Conservation (phyloP, 2,113 vertebrate species). For the Oceanodroma tethys region DNA sequence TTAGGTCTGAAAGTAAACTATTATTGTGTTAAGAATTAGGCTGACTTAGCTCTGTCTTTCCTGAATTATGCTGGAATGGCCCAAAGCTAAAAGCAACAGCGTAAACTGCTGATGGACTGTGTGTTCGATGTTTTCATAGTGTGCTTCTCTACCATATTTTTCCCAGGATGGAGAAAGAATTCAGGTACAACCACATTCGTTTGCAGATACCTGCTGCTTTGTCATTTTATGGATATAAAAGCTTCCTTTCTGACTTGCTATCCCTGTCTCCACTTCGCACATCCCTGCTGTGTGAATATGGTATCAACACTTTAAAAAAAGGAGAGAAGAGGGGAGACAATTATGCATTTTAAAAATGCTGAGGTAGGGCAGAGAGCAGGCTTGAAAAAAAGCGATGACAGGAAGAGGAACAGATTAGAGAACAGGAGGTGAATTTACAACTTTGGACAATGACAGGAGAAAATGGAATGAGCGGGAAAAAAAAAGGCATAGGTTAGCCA, state of each 20-base stretch:
- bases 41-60: neutral
- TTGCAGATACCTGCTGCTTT: neutral
- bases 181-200: neutral
- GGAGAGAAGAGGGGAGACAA: neutral
- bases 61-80: neutral
- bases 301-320: conserved; percentile 5
- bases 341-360: neutral
- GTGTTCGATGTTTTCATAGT: neutral
- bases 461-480: neutral
- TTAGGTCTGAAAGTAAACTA: conserved; percentile 3
- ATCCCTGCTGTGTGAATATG: neutral
- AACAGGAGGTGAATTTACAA: conserved; percentile 8
- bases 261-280: neutral
- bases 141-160: neutral
- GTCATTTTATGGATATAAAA: neutral
- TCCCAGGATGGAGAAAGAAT: neutral
- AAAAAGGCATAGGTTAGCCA: neutral
- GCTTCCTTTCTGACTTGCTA: neutral
- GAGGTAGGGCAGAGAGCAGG: neutral
- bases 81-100: neutral
- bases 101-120: conserved; percentile 15
- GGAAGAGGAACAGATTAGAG: neutral
- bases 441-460: neutral
- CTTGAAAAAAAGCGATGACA: conserved; percentile 9
- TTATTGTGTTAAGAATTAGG: neutral